A percentile compares a stretch with the other conserved stretches of the same genome.
Conservation (phyloP, 1,140 invertebrate species). For the Temnothorax longispinosus region DNA sequence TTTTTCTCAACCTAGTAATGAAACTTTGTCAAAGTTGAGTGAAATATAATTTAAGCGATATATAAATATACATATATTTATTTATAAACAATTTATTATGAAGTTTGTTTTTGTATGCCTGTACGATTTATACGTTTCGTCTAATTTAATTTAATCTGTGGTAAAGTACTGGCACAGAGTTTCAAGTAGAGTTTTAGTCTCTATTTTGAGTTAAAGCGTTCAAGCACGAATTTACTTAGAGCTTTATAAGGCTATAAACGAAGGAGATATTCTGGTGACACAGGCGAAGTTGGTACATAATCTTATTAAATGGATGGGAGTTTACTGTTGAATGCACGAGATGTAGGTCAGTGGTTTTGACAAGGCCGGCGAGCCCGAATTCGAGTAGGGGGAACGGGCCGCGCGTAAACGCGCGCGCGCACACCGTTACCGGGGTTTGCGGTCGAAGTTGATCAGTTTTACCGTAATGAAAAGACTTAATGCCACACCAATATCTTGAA, state of each 20-base stretch:
- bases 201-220: neutral
- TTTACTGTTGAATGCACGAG: constrained; percentile 40
- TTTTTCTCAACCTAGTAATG: neutral
- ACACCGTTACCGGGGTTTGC: neutral
- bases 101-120: neutral
- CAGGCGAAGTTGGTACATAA: constrained; percentile 41
- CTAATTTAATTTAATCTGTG: constrained; percentile 23
- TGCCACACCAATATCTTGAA: neutral
- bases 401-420: neutral
- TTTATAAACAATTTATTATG: neutral
- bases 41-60: neutral
- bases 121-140: neutral
- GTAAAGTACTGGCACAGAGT: neutral
- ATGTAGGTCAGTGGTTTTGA: constrained; percentile 56
- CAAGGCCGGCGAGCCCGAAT: constrained; percentile 24
- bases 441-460: constrained; percentile 17
- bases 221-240: constrained; percentile 32
- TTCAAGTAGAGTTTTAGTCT: constrained; percentile 13
- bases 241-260: constrained; percentile 46
- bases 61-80: neutral
- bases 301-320: constrained; percentile 55
- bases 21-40: neutral
- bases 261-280: constrained; percentile 37
- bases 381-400: neutral
- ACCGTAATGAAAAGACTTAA: constrained; percentile 31